phyloP scores from a whole-genome alignment of 2,797 vertebrate species.

The Microtus californicus region DNA sequence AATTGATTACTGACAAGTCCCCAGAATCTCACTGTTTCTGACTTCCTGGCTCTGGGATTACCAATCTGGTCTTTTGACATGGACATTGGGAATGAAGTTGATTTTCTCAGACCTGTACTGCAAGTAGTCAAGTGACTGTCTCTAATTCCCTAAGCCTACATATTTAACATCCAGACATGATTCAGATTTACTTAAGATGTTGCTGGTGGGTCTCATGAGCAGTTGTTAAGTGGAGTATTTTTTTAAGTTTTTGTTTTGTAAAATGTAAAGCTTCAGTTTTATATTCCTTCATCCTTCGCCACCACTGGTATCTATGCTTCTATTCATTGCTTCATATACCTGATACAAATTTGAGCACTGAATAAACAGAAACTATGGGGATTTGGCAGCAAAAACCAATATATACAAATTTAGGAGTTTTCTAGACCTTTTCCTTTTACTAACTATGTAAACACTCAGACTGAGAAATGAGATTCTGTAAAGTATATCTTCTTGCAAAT shows the following conservation, averaged over 20 bases:
- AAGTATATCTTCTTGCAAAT: slow-evolving; percentile 65
- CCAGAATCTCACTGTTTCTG: not conserved
- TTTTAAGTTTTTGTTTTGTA: slow-evolving; percentile 48
- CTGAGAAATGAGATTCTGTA: slow-evolving; percentile 60
- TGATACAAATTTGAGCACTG: slow-evolving; percentile 53
- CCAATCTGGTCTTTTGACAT: not conserved
- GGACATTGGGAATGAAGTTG: not conserved
- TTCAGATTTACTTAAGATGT: not conserved
- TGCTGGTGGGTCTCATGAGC: not conserved
- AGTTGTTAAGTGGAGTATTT: not conserved
- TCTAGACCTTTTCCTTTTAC: slow-evolving; percentile 53
- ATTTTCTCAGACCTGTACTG: not conserved
- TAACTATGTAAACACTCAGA: slow-evolving; percentile 63
- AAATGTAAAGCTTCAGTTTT: slow-evolving; percentile 66
- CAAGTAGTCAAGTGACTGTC: not conserved
- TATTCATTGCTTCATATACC: slow-evolving; percentile 75
- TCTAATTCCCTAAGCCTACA: not conserved
- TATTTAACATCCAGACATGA: not conserved
- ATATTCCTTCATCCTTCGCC: slow-evolving; percentile 9
- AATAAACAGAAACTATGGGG: slow-evolving; percentile 72
- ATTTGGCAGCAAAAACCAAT: slow-evolving; percentile 78
- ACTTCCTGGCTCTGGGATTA: not conserved
- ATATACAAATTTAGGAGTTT: slow-evolving; percentile 65
- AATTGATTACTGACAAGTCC: too few relatives aligned
- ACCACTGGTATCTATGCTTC: slow-evolving; percentile 41